Evolutionary conservation across 2,888 invertebrate genomes (phyloP), one percentile per base, ranked within the genome.

Genomic region (Hemaris fuciformis): DNA sequence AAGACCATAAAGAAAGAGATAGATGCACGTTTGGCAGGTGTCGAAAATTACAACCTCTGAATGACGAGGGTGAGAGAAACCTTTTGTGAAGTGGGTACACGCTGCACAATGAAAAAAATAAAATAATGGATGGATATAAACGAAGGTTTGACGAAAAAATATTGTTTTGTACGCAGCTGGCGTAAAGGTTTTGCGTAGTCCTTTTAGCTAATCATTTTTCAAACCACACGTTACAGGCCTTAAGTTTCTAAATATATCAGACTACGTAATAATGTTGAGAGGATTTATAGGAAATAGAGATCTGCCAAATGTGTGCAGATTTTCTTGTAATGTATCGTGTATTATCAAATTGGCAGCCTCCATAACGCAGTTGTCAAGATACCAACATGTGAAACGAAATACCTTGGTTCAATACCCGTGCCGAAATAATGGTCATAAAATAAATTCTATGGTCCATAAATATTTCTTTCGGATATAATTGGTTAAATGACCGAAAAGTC

Each of bases 41-140:
- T 64, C 64, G 62, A 57, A 62, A 31, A 18, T n/a, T 57, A 61
- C 61, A 57, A 57, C 23, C 34, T 20, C 25, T 22, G 46, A 53
- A 43, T 64, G 62, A 64, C 48, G 57, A 62, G 64, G 64, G 64
- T 64, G 31, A 23, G 23, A 45, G 57, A 57, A 57, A 61, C 27
- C 45, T 57, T 61, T 58, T 61, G 46, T 61, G 61, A 61, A 61
- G 43, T 43, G 43, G 41, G 58, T 27, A 20, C 58, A 10, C 15
- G 57, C 8, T 18, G 31, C 41, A 53, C 60, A 60, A 60, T 61
- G 23, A 57, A 45, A 57, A 53, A 61, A 57, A 57, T 61, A 43
- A 61, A 61, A 61, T 61, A 61, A 61, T 57, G 46, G 45, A 34
- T 34, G 43, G 8, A 18, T 45, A 48, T 15, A 53, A 60, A 60